Percentiles rank a stretch among this genome's conserved stretches.
These are phyloP conservation scores for Hirtodrosophila histrioides DNA, from an alignment of 2,888 invertebrate genomes.

Conservation along the genomic window DNA sequence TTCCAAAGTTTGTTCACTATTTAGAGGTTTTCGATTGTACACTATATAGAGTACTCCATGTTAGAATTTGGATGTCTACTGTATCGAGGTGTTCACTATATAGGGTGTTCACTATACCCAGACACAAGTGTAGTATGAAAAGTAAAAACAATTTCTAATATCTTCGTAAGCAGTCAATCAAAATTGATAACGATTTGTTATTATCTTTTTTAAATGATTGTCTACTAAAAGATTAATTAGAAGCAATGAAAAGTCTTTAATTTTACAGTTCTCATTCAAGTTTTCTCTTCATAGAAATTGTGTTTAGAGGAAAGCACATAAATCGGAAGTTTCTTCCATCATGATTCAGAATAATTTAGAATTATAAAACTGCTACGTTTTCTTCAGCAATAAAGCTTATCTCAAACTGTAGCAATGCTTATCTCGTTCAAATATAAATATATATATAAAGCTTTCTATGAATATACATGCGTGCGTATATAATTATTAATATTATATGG, in stretches of 20 bases:
- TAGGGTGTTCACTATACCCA: too few relatives aligned
- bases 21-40: too few relatives aligned
- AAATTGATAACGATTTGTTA: background rate
- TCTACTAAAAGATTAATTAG: too few relatives aligned
- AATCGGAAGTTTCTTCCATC: constrained; percentile 21
- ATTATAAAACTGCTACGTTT: background rate
- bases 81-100: too few relatives aligned
- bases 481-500: constrained; percentile 1
- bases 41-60: too few relatives aligned
- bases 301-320: background rate
- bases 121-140: too few relatives aligned
- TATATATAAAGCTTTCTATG: background rate
- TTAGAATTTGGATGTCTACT: too few relatives aligned
- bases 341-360: background rate
- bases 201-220: background rate
- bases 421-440: constrained; percentile 25
- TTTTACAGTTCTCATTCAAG: too few relatives aligned
- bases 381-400: constrained; percentile 26
- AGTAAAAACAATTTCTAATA: too few relatives aligned
- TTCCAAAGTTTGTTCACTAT: too few relatives aligned
- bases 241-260: too few relatives aligned
- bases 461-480: background rate
- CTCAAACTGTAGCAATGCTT: constrained; percentile 19
- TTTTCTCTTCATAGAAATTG: background rate
- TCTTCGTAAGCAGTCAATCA: background rate